A percentile compares a stretch with the other conserved stretches of the same genome.
Evolutionary conservation across 2,888 invertebrate species (phyloP).

Genomic region (Mythimna vitellina): DNA sequence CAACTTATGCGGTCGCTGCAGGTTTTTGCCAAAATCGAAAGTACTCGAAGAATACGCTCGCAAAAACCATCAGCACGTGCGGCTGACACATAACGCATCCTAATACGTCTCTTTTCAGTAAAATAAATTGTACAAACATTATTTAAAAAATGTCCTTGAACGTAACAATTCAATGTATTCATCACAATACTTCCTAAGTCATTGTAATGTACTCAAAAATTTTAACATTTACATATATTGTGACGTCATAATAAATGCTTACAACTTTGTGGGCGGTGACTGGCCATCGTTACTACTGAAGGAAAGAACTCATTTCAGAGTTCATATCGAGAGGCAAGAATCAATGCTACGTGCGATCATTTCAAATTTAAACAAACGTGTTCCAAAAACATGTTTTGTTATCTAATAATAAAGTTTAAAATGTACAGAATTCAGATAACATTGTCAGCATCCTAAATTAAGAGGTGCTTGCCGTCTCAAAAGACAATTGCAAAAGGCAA

Average conservation of each 20-base stretch:
- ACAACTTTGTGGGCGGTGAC: conserved; percentile 27
- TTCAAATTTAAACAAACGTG: conserved; percentile 16
- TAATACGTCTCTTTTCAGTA: not conserved
- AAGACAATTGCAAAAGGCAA: conserved; percentile 22
- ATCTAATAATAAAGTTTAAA: not conserved
- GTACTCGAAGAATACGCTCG: not conserved
- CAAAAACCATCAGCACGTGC: not conserved
- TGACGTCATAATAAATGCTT: conserved; percentile 52
- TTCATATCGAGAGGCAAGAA: conserved; percentile 44
- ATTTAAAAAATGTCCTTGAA: conserved; percentile 1
- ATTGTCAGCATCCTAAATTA: conserved; percentile 15
- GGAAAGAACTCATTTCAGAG: conserved; percentile 26
- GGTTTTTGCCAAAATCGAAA: conserved; percentile 7
- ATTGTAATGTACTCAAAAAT: conserved; percentile 23
- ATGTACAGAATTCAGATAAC: conserved; percentile 6
- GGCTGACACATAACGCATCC: not conserved
- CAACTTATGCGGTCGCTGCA: not conserved
- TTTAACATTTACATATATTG: conserved; percentile 28
- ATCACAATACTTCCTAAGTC: conserved; percentile 14
- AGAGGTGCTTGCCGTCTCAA: conserved; percentile 10
- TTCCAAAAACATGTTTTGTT: conserved; percentile 19
- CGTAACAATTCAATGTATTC: conserved; percentile 27
- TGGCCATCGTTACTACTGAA: conserved; percentile 29
- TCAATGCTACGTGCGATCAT: conserved; percentile 23
- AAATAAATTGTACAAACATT: conserved; percentile 27